Evolutionary conservation across 1,140 invertebrate species (phyloP), one percentile per base, ranked within the genome.

Genomic region (Luehdorfia chinensis): DNA sequence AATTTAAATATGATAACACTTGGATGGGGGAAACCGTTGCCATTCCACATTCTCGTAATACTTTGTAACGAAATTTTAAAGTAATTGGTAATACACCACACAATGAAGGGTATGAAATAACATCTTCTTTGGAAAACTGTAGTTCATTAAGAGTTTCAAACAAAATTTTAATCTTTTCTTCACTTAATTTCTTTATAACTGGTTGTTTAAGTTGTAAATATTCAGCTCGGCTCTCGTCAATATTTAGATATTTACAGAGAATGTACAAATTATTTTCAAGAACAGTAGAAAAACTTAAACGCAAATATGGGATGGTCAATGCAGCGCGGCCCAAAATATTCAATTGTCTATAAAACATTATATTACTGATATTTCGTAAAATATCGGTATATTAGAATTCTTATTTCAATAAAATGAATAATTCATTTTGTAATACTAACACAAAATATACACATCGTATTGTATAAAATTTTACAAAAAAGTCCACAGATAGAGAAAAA

Each of bases 41-140:
- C 23, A 85, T 45, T 6, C 83, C 81, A 70, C 83, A 84, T 67
- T 87, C 85, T 37, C 69, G 13, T 36, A 87, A 57, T 16, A 87
- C 72, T 60, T 58, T 59, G 46, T 64, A 67, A 9, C 83, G 55
- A 66, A 61, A 74, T 52, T 72, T 78, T 25, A 87, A 43, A 16
- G 79, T 86, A 6, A 81, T 43, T 28, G 83, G 83, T 32, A 79
- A 50, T 33, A 76, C 55, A 34, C 70, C 61, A 53, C 75, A 84
- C 4, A 87, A 27, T 11, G 66, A 21, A 16, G 80, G 80, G 32
- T 83, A 53, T 8, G 76, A 28, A 8, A 83, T 34, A n/a, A 84
- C 34, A 12, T 54, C 43, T 23, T 75, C 33, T 46, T 47, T 69
- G 15, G 55, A 15, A 55, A 63, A 78, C 16, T 79, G 77, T 25